Evolutionary conservation across 2,888 invertebrate genomes (phyloP), one percentile per base, ranked within the genome.

Genomic region (Hyles lineata): DNA sequence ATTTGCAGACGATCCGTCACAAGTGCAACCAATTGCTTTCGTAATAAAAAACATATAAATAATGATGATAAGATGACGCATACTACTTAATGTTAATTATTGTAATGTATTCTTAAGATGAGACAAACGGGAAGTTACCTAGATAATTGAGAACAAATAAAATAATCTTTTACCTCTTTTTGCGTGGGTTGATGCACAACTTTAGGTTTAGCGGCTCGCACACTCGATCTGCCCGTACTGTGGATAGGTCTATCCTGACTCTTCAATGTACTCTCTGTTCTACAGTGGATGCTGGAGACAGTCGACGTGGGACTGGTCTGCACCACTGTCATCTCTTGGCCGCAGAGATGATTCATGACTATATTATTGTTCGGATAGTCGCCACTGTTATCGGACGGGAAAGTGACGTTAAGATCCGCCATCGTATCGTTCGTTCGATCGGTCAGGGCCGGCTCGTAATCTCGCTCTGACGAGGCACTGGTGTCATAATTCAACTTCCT

Each of bases 351-450:
- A 58, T 75, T 78, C 17, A 74, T 70, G 61, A 74, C 73, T 50
- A 74, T 78, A 72, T 75, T 79, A 75, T 67, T 82, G 71, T 25
- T 72, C 77, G 35, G 80, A 72, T 76, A 78, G 25, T 89, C 90
- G 1, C 92, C 91, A 29, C 88, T 90, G 52, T 85, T 82, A 74
- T 95, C 95, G 0, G 94, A 90, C 17, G 94, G 89, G 73, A 95
- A 94, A 0, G 95, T 92, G 0, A 93, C 91, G 69, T 95, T 95
- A 29, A 95, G 77, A 77, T 93, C 95, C 0, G 93, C 95, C 85
- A 95, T 82, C 0, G 95, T 95, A 76, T 95, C 95, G 83, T 92
- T 94, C 79, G 95, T 94, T 86, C 94, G 90, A 76, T 94, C 93
- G 58, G 94, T 94, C 67, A 92, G 75, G 17, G 92, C 85, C 29